phyloP scores from a whole-genome alignment of 2,797 vertebrate genomes.

The Leptatherina wallacei region DNA sequence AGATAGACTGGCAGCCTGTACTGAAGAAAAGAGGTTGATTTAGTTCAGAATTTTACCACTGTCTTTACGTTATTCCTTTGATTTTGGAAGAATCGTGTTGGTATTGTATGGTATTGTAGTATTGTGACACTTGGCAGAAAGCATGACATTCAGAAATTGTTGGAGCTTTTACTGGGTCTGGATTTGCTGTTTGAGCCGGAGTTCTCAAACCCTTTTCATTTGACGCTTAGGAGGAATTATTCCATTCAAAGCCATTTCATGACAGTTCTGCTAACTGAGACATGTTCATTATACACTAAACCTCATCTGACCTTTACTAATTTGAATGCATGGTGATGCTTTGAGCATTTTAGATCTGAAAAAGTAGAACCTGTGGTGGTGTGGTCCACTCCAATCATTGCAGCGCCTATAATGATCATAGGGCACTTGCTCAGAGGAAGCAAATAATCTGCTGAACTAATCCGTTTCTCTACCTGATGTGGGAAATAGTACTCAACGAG shows the following conservation, averaged over 20 bases:
- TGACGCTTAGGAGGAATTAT: slow-evolving; percentile 28
- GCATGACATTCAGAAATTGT: slow-evolving; percentile 17
- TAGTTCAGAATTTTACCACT: slow-evolving; percentile 2
- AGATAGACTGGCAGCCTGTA: background rate
- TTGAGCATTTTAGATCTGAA: slow-evolving; percentile 26
- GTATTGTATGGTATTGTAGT: background rate
- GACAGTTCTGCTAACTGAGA: slow-evolving; percentile 41
- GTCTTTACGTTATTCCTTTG: background rate
- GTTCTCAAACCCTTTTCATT: slow-evolving; percentile 26
- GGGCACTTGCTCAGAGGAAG: slow-evolving; percentile 38
- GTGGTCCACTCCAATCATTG: slow-evolving; percentile 24
- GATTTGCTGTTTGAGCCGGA: slow-evolving; percentile 29
- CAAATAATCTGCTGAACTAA: slow-evolving; percentile 58
- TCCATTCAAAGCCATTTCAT: slow-evolving; percentile 28
- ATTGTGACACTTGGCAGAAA: slow-evolving; percentile 1
- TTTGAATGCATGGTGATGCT: slow-evolving; percentile 13
- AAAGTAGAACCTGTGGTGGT: slow-evolving; percentile 32
- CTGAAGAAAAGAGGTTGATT: background rate
- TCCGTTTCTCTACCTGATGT: slow-evolving; percentile 44
- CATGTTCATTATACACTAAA: slow-evolving; percentile 45
- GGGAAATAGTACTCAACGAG: slow-evolving; percentile 20
- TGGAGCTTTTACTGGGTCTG: slow-evolving; percentile 11
- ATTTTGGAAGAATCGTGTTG: slow-evolving; percentile 15
- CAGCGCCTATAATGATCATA: slow-evolving; percentile 35
- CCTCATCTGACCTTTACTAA: slow-evolving; percentile 50